These are phyloP conservation scores for Perithous albicinctus DNA, from an alignment of 2,888 invertebrate species.

Conservation along the genomic window DNA sequence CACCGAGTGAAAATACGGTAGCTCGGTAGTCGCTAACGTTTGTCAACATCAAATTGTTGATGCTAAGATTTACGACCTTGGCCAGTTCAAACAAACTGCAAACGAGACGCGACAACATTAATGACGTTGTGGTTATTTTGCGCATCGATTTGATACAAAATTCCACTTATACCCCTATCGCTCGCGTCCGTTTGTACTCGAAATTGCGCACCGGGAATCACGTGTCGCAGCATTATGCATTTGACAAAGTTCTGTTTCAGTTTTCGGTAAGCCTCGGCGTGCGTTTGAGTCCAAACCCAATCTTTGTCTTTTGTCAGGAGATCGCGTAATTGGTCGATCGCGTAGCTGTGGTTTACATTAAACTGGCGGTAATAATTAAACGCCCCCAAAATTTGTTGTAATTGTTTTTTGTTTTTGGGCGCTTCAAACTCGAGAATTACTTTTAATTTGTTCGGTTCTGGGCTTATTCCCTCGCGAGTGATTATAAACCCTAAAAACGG, in stretches of 20 bases:
- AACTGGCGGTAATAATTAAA: conserved; percentile 46
- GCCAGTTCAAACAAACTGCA: too few relatives aligned
- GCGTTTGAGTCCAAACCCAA: neutral
- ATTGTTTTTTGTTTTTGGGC: conserved; percentile 71
- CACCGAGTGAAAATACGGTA: too few relatives aligned
- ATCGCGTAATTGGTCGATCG: conserved; percentile 36
- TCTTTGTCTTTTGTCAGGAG: conserved; percentile 44
- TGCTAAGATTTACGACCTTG: too few relatives aligned
- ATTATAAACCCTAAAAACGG: conserved; percentile 53
- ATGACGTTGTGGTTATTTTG: conserved; percentile 56
- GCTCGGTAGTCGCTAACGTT: too few relatives aligned
- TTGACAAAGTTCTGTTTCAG: conserved; percentile 35
- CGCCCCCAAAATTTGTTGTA: conserved; percentile 54
- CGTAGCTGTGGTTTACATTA: conserved; percentile 9
- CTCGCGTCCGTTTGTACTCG: too few relatives aligned
- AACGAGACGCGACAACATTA: too few relatives aligned
- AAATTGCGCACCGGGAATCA: too few relatives aligned
- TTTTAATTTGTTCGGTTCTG: conserved; percentile 51
- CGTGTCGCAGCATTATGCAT: too few relatives aligned
- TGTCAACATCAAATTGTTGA: too few relatives aligned
- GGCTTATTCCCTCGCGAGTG: conserved; percentile 43
- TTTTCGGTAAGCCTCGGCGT: neutral
- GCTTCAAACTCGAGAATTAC: conserved; percentile 69
- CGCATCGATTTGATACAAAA: conserved; percentile 52
- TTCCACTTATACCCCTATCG: too few relatives aligned